Evolutionary conservation across 1,140 invertebrate genomes (phyloP).

Genomic region (Pinna nobilis): DNA sequence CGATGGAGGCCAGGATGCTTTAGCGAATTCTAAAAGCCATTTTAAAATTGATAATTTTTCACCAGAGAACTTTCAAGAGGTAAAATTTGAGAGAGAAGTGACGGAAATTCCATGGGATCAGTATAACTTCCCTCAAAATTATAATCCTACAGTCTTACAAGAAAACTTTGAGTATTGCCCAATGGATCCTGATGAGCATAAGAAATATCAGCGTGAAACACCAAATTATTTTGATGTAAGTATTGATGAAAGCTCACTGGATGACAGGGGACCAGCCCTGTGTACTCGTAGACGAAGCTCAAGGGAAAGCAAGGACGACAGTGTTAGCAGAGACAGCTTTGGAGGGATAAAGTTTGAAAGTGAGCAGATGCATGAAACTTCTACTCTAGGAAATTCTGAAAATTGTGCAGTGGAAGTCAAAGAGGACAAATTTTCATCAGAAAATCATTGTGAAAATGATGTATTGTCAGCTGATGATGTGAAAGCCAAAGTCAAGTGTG

Average conservation of each 20-base stretch:
- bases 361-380: neutral
- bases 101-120: constrained; percentile 46
- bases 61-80: constrained; percentile 4
- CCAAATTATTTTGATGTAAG: constrained; percentile 12
- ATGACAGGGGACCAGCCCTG: constrained; percentile 20
- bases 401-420: neutral
- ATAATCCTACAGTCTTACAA: constrained; percentile 29
- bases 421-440: too few relatives aligned
- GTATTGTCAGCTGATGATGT: too few relatives aligned
- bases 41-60: constrained; percentile 39
- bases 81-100: neutral
- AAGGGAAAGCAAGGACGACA: constrained; percentile 20
- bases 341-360: constrained; percentile 10
- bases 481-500: too few relatives aligned
- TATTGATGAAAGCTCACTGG: constrained; percentile 25
- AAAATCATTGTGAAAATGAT: too few relatives aligned
- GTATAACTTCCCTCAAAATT: constrained; percentile 60
- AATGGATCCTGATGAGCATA: constrained; percentile 23
- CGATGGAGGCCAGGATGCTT: constrained; percentile 51
- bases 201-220: constrained; percentile 12
- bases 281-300: constrained; percentile 34
- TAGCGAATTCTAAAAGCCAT: constrained; percentile 43
- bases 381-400: neutral
- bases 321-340: neutral
- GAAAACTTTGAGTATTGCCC: constrained; percentile 34